Conservation (phyloP, 2,888 invertebrate genomes). For the Cordilura impudica region DNA sequence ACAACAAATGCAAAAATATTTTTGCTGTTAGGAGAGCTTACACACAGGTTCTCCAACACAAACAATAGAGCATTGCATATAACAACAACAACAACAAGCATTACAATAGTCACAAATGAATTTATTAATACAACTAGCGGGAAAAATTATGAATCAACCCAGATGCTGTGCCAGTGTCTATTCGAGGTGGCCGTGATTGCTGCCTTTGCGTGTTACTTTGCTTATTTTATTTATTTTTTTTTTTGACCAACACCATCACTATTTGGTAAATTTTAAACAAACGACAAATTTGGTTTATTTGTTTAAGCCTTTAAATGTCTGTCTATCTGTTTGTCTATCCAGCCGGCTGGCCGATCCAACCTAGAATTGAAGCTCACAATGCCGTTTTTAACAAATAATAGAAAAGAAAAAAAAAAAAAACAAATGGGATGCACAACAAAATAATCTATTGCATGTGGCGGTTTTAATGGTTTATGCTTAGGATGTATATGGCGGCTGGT, state of each 20-base stretch:
- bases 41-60: conserved; percentile 51
- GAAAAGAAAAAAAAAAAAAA: conserved; percentile 6
- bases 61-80: conserved; percentile 31
- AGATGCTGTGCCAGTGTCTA: conserved; percentile 2
- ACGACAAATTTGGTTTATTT: conserved; percentile 60
- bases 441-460: conserved; percentile 46
- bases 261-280: conserved; percentile 50
- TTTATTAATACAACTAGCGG: conserved; percentile 69
- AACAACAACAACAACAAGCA: conserved; percentile 33
- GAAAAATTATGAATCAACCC: conserved; percentile 57
- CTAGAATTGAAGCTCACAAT: conserved; percentile 41
- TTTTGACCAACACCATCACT: conserved; percentile 40
- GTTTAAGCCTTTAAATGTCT: conserved; percentile 49
- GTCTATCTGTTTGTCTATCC: not conserved
- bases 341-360: conserved; percentile 1
- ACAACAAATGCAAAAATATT: conserved; percentile 1
- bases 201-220: conserved; percentile 35
- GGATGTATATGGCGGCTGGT: not conserved
- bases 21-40: conserved; percentile 41
- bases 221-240: conserved; percentile 3
- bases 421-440: not conserved
- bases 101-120: conserved; percentile 67
- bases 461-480: conserved; percentile 35
- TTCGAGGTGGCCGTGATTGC: conserved; percentile 38
- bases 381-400: conserved; percentile 41